Conservation (phyloP, 1,140 invertebrate species). For the Dendroctonus valens region DNA sequence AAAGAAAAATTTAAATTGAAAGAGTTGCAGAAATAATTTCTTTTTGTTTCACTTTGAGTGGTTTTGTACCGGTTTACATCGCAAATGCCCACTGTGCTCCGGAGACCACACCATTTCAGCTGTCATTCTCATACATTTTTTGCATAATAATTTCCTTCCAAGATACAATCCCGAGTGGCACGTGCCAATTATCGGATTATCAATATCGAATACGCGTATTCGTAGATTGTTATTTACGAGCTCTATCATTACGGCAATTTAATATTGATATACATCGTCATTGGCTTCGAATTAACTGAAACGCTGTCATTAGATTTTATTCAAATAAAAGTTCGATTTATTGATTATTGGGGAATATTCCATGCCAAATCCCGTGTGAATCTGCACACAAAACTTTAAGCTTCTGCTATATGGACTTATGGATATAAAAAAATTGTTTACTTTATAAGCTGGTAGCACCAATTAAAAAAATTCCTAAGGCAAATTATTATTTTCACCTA, state of each 20-base stretch:
- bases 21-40: not conserved
- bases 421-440: too few species aligned
- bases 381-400: not conserved
- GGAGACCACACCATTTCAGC: constrained; percentile 1
- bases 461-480: too few species aligned
- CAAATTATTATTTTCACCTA: too few species aligned
- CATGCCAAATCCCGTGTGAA: not conserved
- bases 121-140: constrained; percentile 6
- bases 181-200: constrained; percentile 7
- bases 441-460: too few species aligned
- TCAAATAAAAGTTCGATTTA: too few species aligned
- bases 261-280: not conserved
- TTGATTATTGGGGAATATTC: not conserved
- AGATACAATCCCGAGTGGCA: constrained; percentile 4
- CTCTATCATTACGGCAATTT: constrained; percentile 5
- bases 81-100: not conserved
- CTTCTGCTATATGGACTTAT: too few species aligned
- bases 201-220: not conserved
- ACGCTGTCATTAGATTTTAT: too few species aligned
- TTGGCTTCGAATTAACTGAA: not conserved
- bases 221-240: constrained; percentile 1
- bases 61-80: not conserved
- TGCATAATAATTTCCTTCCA: constrained; percentile 2
- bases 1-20: too few species aligned
- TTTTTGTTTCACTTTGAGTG: not conserved